A percentile compares a stretch with the other conserved stretches of the same genome.
Evolutionary conservation across 2,888 invertebrate species (phyloP).

Genomic region (Chymomyza caudatula): DNA sequence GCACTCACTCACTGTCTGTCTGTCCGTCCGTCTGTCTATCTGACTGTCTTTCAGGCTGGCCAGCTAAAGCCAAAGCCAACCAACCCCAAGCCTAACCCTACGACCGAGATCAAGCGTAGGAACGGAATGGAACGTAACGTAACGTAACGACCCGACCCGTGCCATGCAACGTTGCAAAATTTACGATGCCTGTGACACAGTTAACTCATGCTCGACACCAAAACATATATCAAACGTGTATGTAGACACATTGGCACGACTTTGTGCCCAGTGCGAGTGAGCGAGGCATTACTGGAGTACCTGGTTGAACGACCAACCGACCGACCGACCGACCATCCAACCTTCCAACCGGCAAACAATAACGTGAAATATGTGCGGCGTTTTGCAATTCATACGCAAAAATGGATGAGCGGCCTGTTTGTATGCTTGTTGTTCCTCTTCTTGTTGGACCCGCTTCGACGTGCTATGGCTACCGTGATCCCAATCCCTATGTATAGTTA

Average conservation of each 20-base stretch:
- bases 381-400: slow-evolving; percentile 71
- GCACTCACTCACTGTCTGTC: slow-evolving; percentile 31
- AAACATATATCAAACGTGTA: slow-evolving; percentile 67
- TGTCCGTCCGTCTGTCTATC: background rate
- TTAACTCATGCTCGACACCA: slow-evolving; percentile 71
- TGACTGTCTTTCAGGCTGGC: slow-evolving; percentile 1
- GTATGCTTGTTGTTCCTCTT: slow-evolving; percentile 38
- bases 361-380: slow-evolving; percentile 72
- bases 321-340: slow-evolving; percentile 1
- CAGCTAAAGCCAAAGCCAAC: background rate
- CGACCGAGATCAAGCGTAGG: background rate
- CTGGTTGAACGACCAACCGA: background rate
- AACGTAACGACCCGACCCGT: background rate
- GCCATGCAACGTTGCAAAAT: slow-evolving; percentile 40
- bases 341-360: slow-evolving; percentile 52
- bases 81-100: slow-evolving; percentile 1
- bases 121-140: no score
- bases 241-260: slow-evolving; percentile 49
- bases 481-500: slow-evolving; percentile 15
- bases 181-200: slow-evolving; percentile 71
- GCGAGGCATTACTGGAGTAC: background rate
- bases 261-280: slow-evolving; percentile 26
- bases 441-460: background rate
- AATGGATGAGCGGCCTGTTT: slow-evolving; percentile 65
- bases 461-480: background rate